Evolutionary conservation across 2,888 invertebrate species (phyloP), one percentile per base, ranked within the genome.

Genomic region (Yponomeuta evonymella): DNA sequence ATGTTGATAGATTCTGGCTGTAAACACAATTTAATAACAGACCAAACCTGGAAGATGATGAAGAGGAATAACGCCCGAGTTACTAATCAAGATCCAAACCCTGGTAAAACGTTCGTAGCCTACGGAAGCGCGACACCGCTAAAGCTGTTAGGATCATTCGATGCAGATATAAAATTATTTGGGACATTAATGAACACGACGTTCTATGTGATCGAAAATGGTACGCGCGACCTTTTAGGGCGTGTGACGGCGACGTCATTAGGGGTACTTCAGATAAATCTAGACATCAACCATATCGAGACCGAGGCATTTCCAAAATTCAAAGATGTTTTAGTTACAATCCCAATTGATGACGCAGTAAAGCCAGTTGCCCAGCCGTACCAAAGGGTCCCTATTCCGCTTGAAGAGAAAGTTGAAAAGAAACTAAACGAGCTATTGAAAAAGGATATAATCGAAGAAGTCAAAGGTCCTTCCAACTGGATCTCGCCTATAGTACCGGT

Each of bases 391-490:
- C 83, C 23, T 23, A 23, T 23, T 23, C 23, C 23, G 23, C 23
- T 23, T 23, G 23, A 23, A 23, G 23, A 23, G n/a, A 70, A 70
- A 43, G 70, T 64, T 0, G 64, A 71, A 23, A 48, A 48, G 23
- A 71, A 70, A 64, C 43, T 77, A 23, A 73, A 77, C 67, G 78
- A 79, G 72, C 73, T 75, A 23, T 70, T 76, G 65, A 72, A 73
- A n/a, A 33, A 48, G 15, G 80, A 79, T 65, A 81, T 83, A 65
- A 83, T 83, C 64, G 80, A 82, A 74, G 74, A 72, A 67, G 81
- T 83, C 23, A 23, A 23, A 23, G 23, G 23, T 23, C 0, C 23
- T 23, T 23, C 23, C 23, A 23, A 23, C 23, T 23, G 23, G 23
- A 23, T 23, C 23, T 23, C 23, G 23, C 23, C 23, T 23, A 23